Base-by-base conservation (phyloP, 1,140 invertebrate species). In the Globodera ellingtonae region DNA sequence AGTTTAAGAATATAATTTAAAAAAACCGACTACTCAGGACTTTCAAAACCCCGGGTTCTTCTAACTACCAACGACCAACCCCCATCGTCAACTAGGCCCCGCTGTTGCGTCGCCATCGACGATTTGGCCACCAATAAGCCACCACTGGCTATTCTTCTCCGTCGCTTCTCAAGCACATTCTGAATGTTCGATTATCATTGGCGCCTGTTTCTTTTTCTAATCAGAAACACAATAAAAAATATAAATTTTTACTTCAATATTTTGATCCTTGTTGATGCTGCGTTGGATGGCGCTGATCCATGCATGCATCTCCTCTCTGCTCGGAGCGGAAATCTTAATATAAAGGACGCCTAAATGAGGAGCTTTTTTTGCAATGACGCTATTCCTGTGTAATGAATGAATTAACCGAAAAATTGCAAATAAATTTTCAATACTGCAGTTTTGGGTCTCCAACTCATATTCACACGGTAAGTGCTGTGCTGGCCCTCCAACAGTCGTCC, bases 271-370 rank as follows among this genome's bases (percentile, higher is more conserved):
- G 89, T 95, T 96, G 89, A 98, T 98, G 86, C 95, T 96, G 90
- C 95, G 93, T 82, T 85, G 79, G 18, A 85, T 85, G 52, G 84
- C 80, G 46, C 52, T 94, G 83, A 98, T 97, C 97, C 97, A 99
- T 86, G 96, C 95, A 85, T 96, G 94, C 88, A 97, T 94, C 89
- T 99, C 97, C 84, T 98, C 96, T 76, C 93, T 93, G 56, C 94
- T 95, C 44, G 94, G 93, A 13, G 97, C 96, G 62, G 95, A 97
- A 96, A 99, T 98, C 90, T 59, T 10, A 6, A 18, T 5, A 59
- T 0, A 35, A 35, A 35, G 35, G 35, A 59, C 10, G 50, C 0
- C 7, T 52, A 52, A 13, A 52, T 2, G 4, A 7, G 50, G 50
- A 52, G 50, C 4, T 52, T 9, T 7, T 35, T 35, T 35, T 35